A percentile compares a stretch with the other conserved stretches of the same genome.
These are phyloP conservation scores for Chrysoperla carnea DNA, from an alignment of 1,140 invertebrate genomes.

Conservation along the genomic window DNA sequence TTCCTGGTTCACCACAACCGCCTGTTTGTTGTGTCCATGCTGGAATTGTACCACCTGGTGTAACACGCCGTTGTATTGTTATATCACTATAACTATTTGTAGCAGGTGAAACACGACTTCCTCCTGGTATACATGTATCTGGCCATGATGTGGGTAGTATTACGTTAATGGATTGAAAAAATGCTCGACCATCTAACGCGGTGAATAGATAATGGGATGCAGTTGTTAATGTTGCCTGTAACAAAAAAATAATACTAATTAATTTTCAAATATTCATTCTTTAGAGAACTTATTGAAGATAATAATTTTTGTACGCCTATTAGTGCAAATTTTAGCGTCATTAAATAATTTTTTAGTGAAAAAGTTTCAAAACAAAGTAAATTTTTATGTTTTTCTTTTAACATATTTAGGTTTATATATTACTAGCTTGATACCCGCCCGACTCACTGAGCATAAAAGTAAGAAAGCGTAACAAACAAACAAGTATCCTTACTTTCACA, in stretches of 20 bases:
- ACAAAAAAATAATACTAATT: conserved; percentile 12
- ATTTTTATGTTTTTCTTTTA: too few relatives aligned
- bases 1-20: conserved; percentile 35
- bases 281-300: too few relatives aligned
- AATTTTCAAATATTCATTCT: too few relatives aligned
- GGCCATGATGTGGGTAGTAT: conserved; percentile 33
- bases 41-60: conserved; percentile 25
- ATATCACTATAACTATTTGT: conserved; percentile 29
- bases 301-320: too few relatives aligned
- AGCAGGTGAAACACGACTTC: conserved; percentile 15
- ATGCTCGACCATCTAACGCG: conserved; percentile 32
- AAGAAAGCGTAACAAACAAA: too few relatives aligned
- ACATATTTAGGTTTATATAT: too few relatives aligned
- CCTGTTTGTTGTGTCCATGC: conserved; percentile 38
- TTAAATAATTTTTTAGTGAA: too few relatives aligned
- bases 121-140: conserved; percentile 22
- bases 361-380: too few relatives aligned
- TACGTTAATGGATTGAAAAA: conserved; percentile 29
- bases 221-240: conserved; percentile 27
- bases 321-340: too few relatives aligned
- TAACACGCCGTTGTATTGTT: conserved; percentile 28
- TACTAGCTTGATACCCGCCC: too few relatives aligned
- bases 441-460: too few relatives aligned
- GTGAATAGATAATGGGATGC: conserved; percentile 29
- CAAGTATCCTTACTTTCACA: too few relatives aligned